Conservation (phyloP, 2,797 vertebrate genomes). For the Dallia pectoralis region DNA sequence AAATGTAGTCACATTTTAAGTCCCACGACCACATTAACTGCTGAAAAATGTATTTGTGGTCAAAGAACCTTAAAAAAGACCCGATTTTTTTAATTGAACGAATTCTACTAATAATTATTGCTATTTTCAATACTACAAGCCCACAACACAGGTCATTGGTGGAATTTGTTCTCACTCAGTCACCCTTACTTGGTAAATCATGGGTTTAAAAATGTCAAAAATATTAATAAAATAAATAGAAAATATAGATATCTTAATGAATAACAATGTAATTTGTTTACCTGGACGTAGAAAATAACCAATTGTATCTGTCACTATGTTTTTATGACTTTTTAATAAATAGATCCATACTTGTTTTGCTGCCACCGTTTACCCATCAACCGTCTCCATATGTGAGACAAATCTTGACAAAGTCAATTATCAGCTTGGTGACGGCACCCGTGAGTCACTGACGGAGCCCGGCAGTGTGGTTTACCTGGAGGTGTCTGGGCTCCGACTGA, state of each 20-base stretch:
- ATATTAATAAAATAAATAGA: no score
- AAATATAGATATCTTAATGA: no score
- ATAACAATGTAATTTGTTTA: not conserved
- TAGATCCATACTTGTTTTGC: not conserved
- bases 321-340: not conserved
- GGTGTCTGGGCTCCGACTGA: not conserved
- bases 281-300: not conserved
- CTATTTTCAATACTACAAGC: no score
- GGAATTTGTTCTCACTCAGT: no score
- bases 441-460: not conserved
- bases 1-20: not conserved
- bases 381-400: not conserved
- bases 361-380: not conserved
- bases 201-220: no score
- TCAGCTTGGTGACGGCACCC: not conserved
- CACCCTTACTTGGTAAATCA: no score
- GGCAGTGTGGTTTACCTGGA: not conserved
- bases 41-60: not conserved
- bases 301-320: not conserved
- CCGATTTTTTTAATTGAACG: no score
- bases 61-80: not conserved
- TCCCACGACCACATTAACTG: not conserved
- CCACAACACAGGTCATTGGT: no score
- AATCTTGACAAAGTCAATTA: constrained; percentile 7
- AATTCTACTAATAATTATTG: no score